Base-by-base conservation (phyloP, 2,113 vertebrate species). In the Isichthys henryi region DNA sequence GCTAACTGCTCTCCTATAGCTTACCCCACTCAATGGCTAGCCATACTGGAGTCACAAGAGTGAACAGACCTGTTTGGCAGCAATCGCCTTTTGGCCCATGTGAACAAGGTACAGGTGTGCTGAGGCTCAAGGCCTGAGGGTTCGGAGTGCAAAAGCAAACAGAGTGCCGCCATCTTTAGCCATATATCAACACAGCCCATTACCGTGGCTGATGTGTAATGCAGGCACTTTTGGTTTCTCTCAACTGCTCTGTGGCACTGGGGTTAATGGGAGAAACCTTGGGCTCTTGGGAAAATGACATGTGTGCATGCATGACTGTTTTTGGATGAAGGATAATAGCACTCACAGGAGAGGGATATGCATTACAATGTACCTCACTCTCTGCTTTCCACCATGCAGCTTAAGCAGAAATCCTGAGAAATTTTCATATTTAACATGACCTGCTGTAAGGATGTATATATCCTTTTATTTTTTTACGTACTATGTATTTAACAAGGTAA, bases 261-360 rank as follows among this genome's bases (percentile, higher is more conserved):
- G 49, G 27, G 50, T 87, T 84, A 84, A 84, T 84, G 82, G 19
- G 82, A 84, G 82, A 80, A 80, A 80, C 15, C 74, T 39, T 27
- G 10, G 49, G 49, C 13, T 43, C 50, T 66, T 62, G 43, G 35
- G 43, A 88, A 45, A 89, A 66, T 58, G 82, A 87, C 70, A 88
- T 52, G 35, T 53, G 43, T 70, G 45, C 89, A 90, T 10, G 88
- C 89, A 83, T 83, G 84, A 83, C 88, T 90, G 82, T 87, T 58
- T 87, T n/a, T 90, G 86, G 90, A 90, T 90, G 53, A 89, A 31
- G 50, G 31, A 48, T 86, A 88, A 86, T 88, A 27, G 45, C 88
- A 49, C 49, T 10, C 82, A 66, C 27, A 11, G 48, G 49, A 13
- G 56, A 5, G 39, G n/a, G 83, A 88, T 84, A 90, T 39, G 15